These are phyloP conservation scores for Pseudorasbora parva DNA, from an alignment of 2,113 vertebrate species.

Conservation along the genomic window DNA sequence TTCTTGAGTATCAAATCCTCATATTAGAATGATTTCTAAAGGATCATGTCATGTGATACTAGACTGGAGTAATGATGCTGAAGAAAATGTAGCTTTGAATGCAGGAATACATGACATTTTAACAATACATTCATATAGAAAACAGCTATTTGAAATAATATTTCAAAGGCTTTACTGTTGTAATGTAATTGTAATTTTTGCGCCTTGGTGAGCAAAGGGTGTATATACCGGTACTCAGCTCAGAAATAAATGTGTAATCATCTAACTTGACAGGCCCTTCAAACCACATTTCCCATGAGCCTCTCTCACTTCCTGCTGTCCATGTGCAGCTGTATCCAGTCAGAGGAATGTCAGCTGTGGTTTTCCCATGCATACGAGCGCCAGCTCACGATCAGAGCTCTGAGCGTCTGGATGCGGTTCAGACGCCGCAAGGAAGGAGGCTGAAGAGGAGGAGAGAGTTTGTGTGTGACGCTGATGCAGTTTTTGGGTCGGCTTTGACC, in stretches of 20 bases:
- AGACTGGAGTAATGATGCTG: not conserved
- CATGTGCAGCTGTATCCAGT: slow-evolving; percentile 63
- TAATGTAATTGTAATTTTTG: no score
- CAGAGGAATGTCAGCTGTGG: slow-evolving; percentile 35
- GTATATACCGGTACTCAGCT: not conserved
- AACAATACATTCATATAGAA: not conserved
- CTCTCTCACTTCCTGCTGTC: slow-evolving; percentile 30
- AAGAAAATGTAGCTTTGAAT: not conserved
- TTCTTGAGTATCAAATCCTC: not conserved
- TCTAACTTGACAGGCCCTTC: not conserved
- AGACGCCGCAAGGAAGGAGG: slow-evolving; percentile 17
- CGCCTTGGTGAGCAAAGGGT: not conserved
- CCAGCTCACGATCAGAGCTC: not conserved
- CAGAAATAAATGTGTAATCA: not conserved
- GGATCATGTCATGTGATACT: not conserved
- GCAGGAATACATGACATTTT: not conserved
- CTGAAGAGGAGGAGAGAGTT: not conserved
- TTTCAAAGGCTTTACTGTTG: not conserved
- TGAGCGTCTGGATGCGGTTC: not conserved
- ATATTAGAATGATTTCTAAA: not conserved
- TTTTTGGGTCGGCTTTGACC: slow-evolving; percentile 25
- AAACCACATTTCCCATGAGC: slow-evolving; percentile 39
- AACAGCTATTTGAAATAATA: not conserved
- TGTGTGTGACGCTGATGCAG: not conserved
- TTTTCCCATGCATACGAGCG: slow-evolving; percentile 42